phyloP scores from a whole-genome alignment of 2,888 invertebrate species.

The Pristionchus fissidentatus region DNA sequence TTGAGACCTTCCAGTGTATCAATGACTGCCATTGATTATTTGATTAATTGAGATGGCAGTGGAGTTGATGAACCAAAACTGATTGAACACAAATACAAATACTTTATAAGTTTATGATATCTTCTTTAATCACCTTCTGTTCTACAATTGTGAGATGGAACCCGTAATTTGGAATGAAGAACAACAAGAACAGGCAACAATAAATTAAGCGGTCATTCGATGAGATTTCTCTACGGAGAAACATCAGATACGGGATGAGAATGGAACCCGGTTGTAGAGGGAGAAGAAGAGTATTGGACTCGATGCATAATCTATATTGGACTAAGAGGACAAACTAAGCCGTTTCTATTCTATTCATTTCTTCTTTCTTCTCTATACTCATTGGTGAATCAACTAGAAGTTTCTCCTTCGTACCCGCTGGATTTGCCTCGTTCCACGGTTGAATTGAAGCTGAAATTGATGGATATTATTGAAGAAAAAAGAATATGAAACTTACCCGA shows the following conservation, averaged over 20 bases:
- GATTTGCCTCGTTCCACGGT: constrained; percentile 20
- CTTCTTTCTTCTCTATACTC: neutral
- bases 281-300: too few relatives aligned
- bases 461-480: neutral
- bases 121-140: too few relatives aligned
- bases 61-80: too few relatives aligned
- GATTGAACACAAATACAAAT: too few relatives aligned
- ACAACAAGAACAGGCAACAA: constrained; percentile 20
- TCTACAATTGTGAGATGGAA: too few relatives aligned
- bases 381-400: neutral
- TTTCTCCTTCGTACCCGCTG: constrained; percentile 20
- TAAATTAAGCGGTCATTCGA: constrained; percentile 27
- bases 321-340: neutral
- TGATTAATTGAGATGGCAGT: too few relatives aligned
- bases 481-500: constrained; percentile 59
- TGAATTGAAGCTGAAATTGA: constrained; percentile 32
- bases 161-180: neutral
- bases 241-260: neutral
- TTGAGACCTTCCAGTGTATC: too few relatives aligned
- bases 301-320: constrained; percentile 27
- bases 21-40: too few relatives aligned
- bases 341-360: neutral
- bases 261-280: neutral
- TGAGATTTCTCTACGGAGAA: constrained; percentile 22
- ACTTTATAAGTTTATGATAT: too few relatives aligned